A percentile compares a stretch with the other conserved stretches of the same genome.
These are phyloP conservation scores for Notechis scutatus DNA, from an alignment of 2,113 vertebrate genomes.

Conservation along the genomic window DNA sequence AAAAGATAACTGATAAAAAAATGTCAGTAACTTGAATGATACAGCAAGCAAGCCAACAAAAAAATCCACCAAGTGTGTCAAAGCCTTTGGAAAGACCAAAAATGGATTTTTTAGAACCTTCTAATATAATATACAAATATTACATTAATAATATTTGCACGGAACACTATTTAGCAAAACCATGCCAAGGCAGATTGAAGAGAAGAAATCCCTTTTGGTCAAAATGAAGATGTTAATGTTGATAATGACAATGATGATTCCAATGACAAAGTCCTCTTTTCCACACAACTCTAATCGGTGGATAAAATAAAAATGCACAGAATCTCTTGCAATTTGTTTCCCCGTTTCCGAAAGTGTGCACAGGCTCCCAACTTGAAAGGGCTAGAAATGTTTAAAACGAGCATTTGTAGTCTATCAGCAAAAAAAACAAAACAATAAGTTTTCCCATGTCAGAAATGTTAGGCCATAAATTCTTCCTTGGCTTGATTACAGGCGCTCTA, in stretches of 20 bases:
- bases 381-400: constrained; percentile 51
- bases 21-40: not conserved
- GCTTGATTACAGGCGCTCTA: constrained; percentile 46
- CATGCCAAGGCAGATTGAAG: not conserved
- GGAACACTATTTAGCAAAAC: not conserved
- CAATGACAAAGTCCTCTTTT: not conserved
- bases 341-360: constrained; percentile 40
- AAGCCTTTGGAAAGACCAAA: not conserved
- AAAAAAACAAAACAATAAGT: constrained; percentile 40
- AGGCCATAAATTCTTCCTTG: constrained; percentile 51
- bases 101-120: not conserved
- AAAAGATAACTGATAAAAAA: not conserved
- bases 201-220: constrained; percentile 34
- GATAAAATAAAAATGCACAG: constrained; percentile 28
- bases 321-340: constrained; percentile 30
- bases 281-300: not conserved
- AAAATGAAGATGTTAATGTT: constrained; percentile 15
- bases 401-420: constrained; percentile 49
- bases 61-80: not conserved
- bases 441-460: constrained; percentile 45
- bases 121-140: not conserved
- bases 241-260: constrained; percentile 4
- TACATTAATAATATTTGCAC: not conserved
- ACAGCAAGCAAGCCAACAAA: not conserved
- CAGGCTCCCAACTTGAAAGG: constrained; percentile 40